A percentile compares a stretch with the other conserved stretches of the same genome.
phyloP scores from a whole-genome alignment of 2,113 vertebrate genomes.

The Eonycteris spelaea region DNA sequence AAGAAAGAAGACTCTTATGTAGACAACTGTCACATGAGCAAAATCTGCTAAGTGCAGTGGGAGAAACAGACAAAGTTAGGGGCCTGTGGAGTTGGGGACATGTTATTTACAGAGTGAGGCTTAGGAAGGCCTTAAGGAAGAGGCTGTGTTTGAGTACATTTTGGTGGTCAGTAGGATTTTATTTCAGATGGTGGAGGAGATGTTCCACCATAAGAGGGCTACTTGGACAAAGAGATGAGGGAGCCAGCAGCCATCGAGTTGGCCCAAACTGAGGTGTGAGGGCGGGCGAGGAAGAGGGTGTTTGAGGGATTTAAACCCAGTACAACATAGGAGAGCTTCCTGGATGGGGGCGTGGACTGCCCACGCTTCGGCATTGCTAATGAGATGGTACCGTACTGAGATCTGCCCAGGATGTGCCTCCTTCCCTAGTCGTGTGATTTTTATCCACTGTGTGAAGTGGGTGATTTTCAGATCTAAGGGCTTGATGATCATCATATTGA shows the following conservation, averaged over 20 bases:
- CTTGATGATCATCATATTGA: not conserved
- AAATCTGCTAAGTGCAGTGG: not conserved
- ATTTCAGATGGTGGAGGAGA: not conserved
- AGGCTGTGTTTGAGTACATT: not conserved
- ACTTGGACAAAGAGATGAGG: not conserved
- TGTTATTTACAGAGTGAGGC: not conserved
- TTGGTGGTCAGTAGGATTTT: not conserved
- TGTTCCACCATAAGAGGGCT: not conserved
- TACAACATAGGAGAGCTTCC: not conserved
- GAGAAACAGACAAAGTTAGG: not conserved
- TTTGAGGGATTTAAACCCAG: not conserved
- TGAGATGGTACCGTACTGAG: not conserved
- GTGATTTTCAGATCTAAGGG: not conserved
- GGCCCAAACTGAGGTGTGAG: not conserved
- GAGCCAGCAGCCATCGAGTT: not conserved
- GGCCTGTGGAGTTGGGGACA: no score
- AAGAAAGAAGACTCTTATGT: not conserved
- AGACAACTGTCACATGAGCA: not conserved
- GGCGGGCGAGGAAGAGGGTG: not conserved
- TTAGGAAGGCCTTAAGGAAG: not conserved
- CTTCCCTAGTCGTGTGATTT: not conserved
- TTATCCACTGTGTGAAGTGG: not conserved
- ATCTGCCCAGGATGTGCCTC: not conserved
- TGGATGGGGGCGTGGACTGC: not conserved
- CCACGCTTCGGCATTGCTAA: not conserved